phyloP scores from a whole-genome alignment of 2,888 invertebrate species.

The Agapetus fuscipes region DNA sequence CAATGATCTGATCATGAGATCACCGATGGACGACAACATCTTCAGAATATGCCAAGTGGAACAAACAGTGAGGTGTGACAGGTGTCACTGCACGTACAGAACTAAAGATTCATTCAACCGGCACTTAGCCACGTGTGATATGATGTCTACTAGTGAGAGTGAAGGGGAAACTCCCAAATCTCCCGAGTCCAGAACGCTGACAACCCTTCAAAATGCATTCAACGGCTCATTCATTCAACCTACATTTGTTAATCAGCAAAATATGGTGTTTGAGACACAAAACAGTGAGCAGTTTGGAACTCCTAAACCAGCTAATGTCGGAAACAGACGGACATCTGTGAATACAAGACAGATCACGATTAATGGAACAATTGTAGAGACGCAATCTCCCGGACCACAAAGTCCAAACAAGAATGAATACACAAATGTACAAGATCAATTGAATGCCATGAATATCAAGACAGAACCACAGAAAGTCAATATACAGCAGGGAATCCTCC shows the following conservation, averaged over 20 bases:
- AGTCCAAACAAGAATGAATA: conserved; percentile 24
- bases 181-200: conserved; percentile 43
- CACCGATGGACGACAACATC: conserved; percentile 33
- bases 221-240: conserved; percentile 44
- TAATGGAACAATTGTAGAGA: conserved; percentile 45
- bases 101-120: conserved; percentile 73
- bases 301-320: conserved; percentile 42
- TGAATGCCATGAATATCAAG: conserved; percentile 42
- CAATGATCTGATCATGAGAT: conserved; percentile 39
- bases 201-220: conserved; percentile 43
- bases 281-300: conserved; percentile 33
- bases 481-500: conserved; percentile 34
- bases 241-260: conserved; percentile 40
- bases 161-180: conserved; percentile 61
- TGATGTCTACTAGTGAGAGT: conserved; percentile 71
- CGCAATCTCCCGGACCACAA: conserved; percentile 41
- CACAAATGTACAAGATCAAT: conserved; percentile 40
- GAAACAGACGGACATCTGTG: conserved; percentile 41
- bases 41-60: conserved; percentile 44
- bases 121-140: conserved; percentile 68
- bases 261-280: conserved; percentile 31
- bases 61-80: conserved; percentile 74
- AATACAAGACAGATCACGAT: conserved; percentile 46
- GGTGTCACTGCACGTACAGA: conserved; percentile 80
- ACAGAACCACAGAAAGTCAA: conserved; percentile 22